Evolutionary conservation across 2,797 vertebrate genomes (phyloP).

Genomic region (Peromyscus nudipes): DNA sequence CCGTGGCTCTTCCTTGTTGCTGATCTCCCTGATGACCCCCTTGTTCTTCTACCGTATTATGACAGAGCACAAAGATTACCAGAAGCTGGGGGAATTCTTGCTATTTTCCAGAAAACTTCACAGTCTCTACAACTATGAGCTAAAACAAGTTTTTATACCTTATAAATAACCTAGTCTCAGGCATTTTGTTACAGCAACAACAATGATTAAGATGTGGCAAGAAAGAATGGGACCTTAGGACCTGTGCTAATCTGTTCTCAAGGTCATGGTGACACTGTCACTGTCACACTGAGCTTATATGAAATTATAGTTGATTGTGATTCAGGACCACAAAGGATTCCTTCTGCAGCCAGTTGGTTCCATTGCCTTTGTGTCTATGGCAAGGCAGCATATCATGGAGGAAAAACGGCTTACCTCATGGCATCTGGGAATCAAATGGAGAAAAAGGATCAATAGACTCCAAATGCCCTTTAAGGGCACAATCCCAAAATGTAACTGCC

Average conservation of each 20-base stretch:
- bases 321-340: background rate
- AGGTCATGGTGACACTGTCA: background rate
- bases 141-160: background rate
- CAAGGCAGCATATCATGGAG: background rate
- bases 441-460: too few relatives aligned
- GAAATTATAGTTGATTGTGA: background rate
- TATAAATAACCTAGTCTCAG: background rate
- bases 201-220: background rate
- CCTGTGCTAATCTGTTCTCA: background rate
- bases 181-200: background rate
- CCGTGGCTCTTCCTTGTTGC: background rate
- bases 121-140: background rate
- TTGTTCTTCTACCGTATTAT: too few relatives aligned
- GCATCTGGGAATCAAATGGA: background rate
- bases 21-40: background rate
- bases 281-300: too few relatives aligned
- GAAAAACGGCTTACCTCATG: too few relatives aligned
- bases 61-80: background rate
- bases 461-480: background rate
- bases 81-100: background rate
- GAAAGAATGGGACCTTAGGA: background rate
- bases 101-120: background rate
- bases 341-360: background rate
- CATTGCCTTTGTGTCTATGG: background rate
- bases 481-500: background rate